A percentile compares a stretch with the other conserved stretches of the same genome.
Conservation (phyloP, 2,797 vertebrate genomes). For the Pteropus rufus region DNA sequence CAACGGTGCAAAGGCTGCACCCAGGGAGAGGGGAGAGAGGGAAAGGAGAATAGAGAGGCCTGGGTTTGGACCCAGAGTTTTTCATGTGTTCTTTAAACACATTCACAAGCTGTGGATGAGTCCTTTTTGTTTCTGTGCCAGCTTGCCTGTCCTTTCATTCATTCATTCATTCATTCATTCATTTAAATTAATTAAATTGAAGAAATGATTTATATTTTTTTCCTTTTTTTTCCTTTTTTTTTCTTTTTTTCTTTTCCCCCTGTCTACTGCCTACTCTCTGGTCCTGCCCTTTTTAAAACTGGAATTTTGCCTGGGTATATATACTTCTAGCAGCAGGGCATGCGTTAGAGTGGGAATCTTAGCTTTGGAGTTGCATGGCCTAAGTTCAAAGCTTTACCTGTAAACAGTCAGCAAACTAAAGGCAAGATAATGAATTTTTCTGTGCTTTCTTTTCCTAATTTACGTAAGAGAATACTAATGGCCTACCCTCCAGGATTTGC, state of each 20-base stretch:
- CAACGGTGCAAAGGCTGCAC: background rate
- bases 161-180: background rate
- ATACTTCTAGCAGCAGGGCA: background rate
- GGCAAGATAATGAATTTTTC: background rate
- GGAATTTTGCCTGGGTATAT: background rate
- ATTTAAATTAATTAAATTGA: no score
- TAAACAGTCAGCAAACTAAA: background rate
- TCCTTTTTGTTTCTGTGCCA: background rate
- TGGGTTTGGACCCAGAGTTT: background rate
- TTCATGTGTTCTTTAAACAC: background rate
- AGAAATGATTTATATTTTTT: no score
- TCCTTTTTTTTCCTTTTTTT: no score
- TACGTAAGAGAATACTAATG: background rate
- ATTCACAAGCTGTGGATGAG: background rate
- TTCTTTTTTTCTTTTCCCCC: no score
- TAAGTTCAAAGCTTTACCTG: background rate
- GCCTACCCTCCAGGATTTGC: background rate
- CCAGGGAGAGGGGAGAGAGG: rapidly evolving
- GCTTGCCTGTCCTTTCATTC: background rate
- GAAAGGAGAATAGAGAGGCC: background rate
- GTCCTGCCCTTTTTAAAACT: background rate
- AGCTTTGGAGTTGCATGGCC: background rate
- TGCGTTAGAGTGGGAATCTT: background rate
- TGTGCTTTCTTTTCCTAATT: background rate
- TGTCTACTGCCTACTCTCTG: no score